A percentile compares a stretch with the other conserved stretches of the same genome.
Conservation (phyloP, 1,140 invertebrate species). For the Hesperophylax magnus region DNA sequence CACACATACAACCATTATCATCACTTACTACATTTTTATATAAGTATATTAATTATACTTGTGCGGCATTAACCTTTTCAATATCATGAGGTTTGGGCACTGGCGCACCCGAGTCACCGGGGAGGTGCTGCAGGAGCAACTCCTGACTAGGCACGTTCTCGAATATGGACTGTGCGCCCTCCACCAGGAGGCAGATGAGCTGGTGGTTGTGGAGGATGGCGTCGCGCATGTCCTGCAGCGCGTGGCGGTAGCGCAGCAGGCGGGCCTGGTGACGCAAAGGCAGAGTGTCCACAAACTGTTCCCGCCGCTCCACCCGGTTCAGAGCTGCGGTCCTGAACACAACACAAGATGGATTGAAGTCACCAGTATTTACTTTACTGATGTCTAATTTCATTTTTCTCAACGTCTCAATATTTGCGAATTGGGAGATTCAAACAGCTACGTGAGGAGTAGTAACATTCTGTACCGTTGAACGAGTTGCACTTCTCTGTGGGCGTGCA, state of each 20-base stretch:
- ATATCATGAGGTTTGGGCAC: conserved; percentile 29
- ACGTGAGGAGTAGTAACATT: too few species aligned
- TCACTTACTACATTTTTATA: too few species aligned
- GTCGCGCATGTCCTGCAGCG: conserved; percentile 80
- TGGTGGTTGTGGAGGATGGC: conserved; percentile 90
- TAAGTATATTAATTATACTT: too few species aligned
- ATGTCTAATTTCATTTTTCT: too few species aligned
- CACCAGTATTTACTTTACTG: too few species aligned
- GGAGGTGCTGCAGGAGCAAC: not conserved
- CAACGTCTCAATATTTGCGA: too few species aligned
- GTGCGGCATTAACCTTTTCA: too few species aligned
- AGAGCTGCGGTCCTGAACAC: conserved; percentile 65
- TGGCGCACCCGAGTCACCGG: not conserved
- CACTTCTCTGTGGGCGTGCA: too few species aligned
- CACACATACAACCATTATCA: not conserved
- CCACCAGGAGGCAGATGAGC: conserved; percentile 87
- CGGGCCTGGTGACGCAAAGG: conserved; percentile 83
- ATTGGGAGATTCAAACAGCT: too few species aligned
- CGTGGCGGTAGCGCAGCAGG: conserved; percentile 81
- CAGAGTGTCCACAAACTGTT: conserved; percentile 82
- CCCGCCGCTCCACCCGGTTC: conserved; percentile 72
- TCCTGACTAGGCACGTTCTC: conserved; percentile 73
- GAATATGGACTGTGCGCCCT: conserved; percentile 88
- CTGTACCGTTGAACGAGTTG: too few species aligned
- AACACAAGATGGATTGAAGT: too few species aligned